Percentiles rank a stretch among this genome's conserved stretches.
phyloP scores from a whole-genome alignment of 2,797 vertebrate genomes.

The Echeneis naucrates region DNA sequence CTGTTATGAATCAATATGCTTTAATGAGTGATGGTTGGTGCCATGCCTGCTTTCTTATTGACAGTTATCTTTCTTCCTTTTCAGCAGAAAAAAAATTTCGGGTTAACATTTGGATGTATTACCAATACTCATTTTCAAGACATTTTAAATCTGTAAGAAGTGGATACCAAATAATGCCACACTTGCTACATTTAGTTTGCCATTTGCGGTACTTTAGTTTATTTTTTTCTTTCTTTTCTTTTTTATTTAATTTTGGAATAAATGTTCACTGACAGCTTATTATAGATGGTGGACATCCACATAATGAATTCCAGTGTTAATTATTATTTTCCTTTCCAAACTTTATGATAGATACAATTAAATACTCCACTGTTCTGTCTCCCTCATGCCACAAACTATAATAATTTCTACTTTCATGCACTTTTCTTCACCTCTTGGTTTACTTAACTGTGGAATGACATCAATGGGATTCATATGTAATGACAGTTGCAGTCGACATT shows the following conservation, averaged over 20 bases:
- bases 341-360: not conserved
- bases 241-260: not conserved
- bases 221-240: not conserved
- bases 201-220: conserved; percentile 3
- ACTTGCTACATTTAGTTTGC: conserved; percentile 16
- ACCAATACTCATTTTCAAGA: conserved; percentile 8
- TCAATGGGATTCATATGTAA: conserved; percentile 59
- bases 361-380: not conserved
- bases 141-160: conserved; percentile 28
- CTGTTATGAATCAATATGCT: conserved; percentile 73
- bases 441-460: conserved; percentile 54
- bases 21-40: conserved; percentile 65
- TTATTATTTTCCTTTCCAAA: not conserved
- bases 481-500: conserved; percentile 40
- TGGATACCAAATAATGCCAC: conserved; percentile 12
- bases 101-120: too few relatives aligned
- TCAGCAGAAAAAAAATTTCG: conserved; percentile 23
- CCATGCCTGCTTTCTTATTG: conserved; percentile 55
- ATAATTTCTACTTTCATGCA: conserved; percentile 46
- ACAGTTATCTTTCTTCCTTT: conserved; percentile 43
- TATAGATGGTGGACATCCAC: conserved; percentile 17
- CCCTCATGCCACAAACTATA: conserved; percentile 27
- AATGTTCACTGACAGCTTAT: conserved; percentile 11
- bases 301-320: conserved; percentile 7
- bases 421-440: conserved; percentile 34